phyloP scores from a whole-genome alignment of 2,797 vertebrate genomes.

The Amblyopsis hoosieri region DNA sequence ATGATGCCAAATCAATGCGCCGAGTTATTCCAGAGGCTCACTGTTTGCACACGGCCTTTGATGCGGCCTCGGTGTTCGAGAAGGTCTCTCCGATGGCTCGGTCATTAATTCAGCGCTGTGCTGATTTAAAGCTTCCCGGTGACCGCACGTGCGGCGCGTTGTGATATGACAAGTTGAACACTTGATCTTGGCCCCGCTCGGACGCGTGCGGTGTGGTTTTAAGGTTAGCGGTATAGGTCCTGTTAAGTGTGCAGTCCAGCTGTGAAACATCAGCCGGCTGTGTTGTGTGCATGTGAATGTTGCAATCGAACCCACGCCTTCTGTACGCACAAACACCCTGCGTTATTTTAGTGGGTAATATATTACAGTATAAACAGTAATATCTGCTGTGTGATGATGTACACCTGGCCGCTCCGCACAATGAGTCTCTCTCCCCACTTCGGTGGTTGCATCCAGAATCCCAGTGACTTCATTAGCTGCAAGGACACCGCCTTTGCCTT shows the following conservation, averaged over 20 bases:
- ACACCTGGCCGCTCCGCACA: constrained; percentile 65
- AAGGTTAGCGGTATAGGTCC: neutral
- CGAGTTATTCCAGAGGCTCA: constrained; percentile 17
- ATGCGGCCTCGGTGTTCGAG: constrained; percentile 16
- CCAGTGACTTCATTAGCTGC: constrained; percentile 53
- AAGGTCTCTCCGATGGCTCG: neutral
- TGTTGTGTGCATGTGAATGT: constrained; percentile 50
- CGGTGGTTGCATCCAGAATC: constrained; percentile 59
- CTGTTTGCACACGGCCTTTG: constrained; percentile 25
- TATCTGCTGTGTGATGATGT: constrained; percentile 71
- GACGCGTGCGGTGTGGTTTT: neutral
- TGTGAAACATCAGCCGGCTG: constrained; percentile 33
- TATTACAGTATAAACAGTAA: constrained; percentile 51
- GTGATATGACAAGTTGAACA: constrained; percentile 32
- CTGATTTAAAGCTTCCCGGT: constrained; percentile 14
- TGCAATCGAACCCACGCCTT: constrained; percentile 41
- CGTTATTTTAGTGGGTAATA: constrained; percentile 28
- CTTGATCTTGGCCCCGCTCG: neutral
- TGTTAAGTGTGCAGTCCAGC: constrained; percentile 11
- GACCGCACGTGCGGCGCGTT: constrained; percentile 26
- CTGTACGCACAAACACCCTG: constrained; percentile 40
- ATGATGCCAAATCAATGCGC: constrained; percentile 13
- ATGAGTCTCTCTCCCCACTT: too few species aligned
- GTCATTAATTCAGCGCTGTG: neutral
- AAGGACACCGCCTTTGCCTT: constrained; percentile 41